A percentile compares a stretch with the other conserved stretches of the same genome.
Evolutionary conservation across 2,797 vertebrate genomes (phyloP).

Genomic region (Myotis planiceps): DNA sequence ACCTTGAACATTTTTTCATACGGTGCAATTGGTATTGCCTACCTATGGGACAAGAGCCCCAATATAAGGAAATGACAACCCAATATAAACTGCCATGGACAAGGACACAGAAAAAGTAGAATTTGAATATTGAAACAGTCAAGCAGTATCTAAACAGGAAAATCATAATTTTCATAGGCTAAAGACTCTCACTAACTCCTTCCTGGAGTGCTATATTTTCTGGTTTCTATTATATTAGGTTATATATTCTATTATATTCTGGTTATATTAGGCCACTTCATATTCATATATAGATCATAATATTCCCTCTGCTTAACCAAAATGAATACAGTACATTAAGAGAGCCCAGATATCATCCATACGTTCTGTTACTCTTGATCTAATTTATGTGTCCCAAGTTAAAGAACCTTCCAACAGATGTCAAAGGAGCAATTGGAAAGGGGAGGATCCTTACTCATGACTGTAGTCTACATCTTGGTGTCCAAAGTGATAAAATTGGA

Average conservation of each 20-base stretch:
- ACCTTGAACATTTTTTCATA: neutral
- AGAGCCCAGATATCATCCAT: neutral
- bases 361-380: neutral
- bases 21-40: neutral
- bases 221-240: too few relatives aligned
- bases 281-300: neutral
- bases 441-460: neutral
- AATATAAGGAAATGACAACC: neutral
- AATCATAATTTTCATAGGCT: neutral
- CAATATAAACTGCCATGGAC: neutral
- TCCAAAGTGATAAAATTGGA: neutral
- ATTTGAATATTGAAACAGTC: constrained; percentile 30
- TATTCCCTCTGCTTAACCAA: neutral
- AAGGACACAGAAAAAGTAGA: neutral
- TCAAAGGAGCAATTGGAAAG: neutral
- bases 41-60: neutral
- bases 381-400: neutral
- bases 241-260: too few relatives aligned
- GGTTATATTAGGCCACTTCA: neutral
- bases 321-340: neutral
- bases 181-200: neutral
- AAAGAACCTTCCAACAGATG: neutral
- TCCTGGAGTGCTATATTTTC: neutral
- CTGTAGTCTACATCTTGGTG: neutral
- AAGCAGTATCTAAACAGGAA: neutral